Conservation (phyloP, 2,888 invertebrate species). For the Caenorhabditis drosophilae region DNA sequence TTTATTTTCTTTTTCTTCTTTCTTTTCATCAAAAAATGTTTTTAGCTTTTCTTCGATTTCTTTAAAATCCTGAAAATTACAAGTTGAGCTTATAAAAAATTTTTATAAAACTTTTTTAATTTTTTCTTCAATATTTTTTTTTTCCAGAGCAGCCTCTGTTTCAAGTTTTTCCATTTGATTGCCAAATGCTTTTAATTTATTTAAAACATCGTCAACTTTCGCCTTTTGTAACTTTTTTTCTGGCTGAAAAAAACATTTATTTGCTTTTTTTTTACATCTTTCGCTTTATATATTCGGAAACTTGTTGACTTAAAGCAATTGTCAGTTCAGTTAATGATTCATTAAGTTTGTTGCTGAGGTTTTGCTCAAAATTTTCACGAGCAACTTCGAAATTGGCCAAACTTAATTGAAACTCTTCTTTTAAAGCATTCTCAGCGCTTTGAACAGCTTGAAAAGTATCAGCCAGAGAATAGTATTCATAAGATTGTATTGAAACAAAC, state of each 20-base stretch:
- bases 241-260: constrained; percentile 12
- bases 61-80: constrained; percentile 25
- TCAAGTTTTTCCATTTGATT: constrained; percentile 29
- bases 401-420: constrained; percentile 30
- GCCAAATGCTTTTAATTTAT: constrained; percentile 28
- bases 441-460: constrained; percentile 37
- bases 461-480: constrained; percentile 31
- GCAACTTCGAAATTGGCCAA: constrained; percentile 35
- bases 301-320: too few relatives aligned
- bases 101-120: too few relatives aligned
- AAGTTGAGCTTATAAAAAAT: neutral
- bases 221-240: constrained; percentile 20
- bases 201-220: constrained; percentile 21
- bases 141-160: constrained; percentile 16
- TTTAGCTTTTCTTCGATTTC: constrained; percentile 22
- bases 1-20: constrained; percentile 27
- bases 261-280: constrained; percentile 13
- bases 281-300: too few relatives aligned
- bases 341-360: constrained; percentile 14
- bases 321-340: constrained; percentile 13
- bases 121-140: too few relatives aligned
- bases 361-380: constrained; percentile 9
- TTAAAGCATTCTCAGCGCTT: constrained; percentile 32
- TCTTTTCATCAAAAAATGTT: constrained; percentile 13
- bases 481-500: too few relatives aligned